Percentiles rank a stretch among this genome's conserved stretches.
phyloP scores from a whole-genome alignment of 2,113 vertebrate genomes.

The Seriola aureovittata region DNA sequence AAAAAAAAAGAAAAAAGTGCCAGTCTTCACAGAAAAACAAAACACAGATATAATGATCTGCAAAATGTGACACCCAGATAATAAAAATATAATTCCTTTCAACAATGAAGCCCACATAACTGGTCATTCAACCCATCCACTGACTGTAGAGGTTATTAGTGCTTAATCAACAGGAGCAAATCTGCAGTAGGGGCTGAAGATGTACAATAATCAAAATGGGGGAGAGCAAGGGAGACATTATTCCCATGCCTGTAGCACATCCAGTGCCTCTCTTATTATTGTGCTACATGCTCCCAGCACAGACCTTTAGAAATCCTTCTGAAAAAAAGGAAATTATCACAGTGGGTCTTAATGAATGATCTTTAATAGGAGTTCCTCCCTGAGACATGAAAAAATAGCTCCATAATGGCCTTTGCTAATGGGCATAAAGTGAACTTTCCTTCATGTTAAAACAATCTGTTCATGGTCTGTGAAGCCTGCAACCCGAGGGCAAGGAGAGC shows the following conservation, averaged over 20 bases:
- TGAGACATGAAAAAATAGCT: conserved; percentile 60
- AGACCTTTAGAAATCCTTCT: conserved; percentile 49
- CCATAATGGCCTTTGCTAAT: conserved; percentile 67
- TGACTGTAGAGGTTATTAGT: conserved; percentile 29
- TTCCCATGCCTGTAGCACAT: conserved; percentile 55
- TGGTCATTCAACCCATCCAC: conserved; percentile 8
- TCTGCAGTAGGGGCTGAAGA: conserved; percentile 16
- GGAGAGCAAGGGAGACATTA: conserved; percentile 25
- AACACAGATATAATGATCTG: background rate
- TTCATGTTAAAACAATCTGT: conserved; percentile 69
- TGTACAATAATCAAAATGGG: conserved; percentile 19
- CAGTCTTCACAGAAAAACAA: no score
- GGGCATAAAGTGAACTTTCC: conserved; percentile 63
- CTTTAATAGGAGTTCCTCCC: conserved; percentile 64
- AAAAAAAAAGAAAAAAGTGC: background rate
- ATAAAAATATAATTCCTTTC: conserved; percentile 2
- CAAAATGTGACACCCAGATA: background rate
- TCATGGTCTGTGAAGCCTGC: conserved; percentile 39
- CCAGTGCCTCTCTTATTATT: conserved; percentile 43
- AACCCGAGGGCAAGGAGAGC: conserved; percentile 61
- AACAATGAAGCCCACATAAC: conserved; percentile 6
- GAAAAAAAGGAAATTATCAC: conserved; percentile 50
- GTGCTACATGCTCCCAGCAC: conserved; percentile 24
- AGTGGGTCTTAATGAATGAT: conserved; percentile 58
- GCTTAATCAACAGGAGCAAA: conserved; percentile 33